Base-by-base conservation (phyloP, 2,888 invertebrate species). In the Hololepta plana region DNA sequence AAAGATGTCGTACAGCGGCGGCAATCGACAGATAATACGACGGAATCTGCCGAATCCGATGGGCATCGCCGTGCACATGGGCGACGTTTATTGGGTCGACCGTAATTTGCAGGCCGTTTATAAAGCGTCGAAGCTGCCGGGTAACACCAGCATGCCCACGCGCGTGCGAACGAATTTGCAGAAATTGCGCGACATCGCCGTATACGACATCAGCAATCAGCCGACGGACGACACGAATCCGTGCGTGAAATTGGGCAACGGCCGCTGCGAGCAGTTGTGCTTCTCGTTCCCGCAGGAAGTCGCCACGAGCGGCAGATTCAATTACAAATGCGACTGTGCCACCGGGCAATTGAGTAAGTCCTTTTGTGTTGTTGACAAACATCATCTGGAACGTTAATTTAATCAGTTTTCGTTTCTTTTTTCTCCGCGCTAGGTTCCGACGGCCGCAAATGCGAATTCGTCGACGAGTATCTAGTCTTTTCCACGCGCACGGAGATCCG, bases 41-140 rank as follows among this genome's bases (percentile, higher is more conserved):
- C 64, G 79, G 2, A 85, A 90, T 45, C 55, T 91, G 9, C 91
- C 95, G 0, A 88, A 85, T 46, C 90, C 91, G 0, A 85, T 87
- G 76, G 93, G 91, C 8, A 71, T 95, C 14, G 84, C 91, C 0
- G 67, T 95, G 1, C 72, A 81, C 44, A 73, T 77, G 15, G 67
- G 71, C 15, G 75, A 75, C 35, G 76, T 96, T 0, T 93, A 81
- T 49, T 96, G 93, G 93, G 87, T 91, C 0, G 95, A 96, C 45
- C 65, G 87, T 29, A 93, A 91, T 51, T 56, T 93, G 3, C 74
- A 76, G 40, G 76, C 84, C 0, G 72, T 87, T 12, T 80, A 76
- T 49, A 74, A 73, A 47, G 74, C 82, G 1, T 74, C 77, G 0
- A 85, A 85, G 49, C 45, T 74, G 20, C 72, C 73, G 0, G 76